Evolutionary conservation across 2,113 vertebrate genomes (phyloP), one percentile per base, ranked within the genome.

Genomic region (Dolichallabes microphthalmus): DNA sequence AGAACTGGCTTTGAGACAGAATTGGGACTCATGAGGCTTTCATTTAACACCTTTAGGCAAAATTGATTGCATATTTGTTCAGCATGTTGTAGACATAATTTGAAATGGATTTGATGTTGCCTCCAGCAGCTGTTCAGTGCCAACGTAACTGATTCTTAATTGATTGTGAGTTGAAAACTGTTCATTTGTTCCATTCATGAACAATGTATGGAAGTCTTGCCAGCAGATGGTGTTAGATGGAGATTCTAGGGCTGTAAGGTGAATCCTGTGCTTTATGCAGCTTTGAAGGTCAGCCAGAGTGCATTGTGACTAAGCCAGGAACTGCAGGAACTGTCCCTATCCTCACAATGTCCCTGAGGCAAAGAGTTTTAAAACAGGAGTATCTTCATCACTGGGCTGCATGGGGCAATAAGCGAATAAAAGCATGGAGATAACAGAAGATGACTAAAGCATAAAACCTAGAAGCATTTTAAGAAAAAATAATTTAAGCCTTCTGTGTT

Each of bases 201-300:
- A 77, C n/a, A 57, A 32, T 4, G 27, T 32, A 77, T 30, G n/a
- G 53, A 77, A 3, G n/a, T 55, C 73, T 76, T 53, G 52, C 52
- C 19, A 57, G 75, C 52, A 77, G 53, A 77, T 57, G 45, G 27
- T 57, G 61, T 68, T 68, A 22, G 80, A 50, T 82, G 15, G n/a
- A 30, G 63, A 84, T 75, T 75, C n/a, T 52, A 52, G 60, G n/a
- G 39, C 82, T 63, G 15, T 66, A 77, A 66, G 63, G n/a, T 64
- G 73, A 77, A 53, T 15, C 60, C 90, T 90, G 53, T 77, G 53
- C 75, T 94, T 92, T 83, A 94, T 94, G 91, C 86, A 89, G 86
- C 89, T 91, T 86, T 91, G 90, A 94, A 93, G 93, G 93, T 94
- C 92, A 89, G 0, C 11, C 89, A 79, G 90, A 92, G 94, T 93